Conservation (phyloP, 1,140 invertebrate species). For the Acromyrmex charruanus region DNA sequence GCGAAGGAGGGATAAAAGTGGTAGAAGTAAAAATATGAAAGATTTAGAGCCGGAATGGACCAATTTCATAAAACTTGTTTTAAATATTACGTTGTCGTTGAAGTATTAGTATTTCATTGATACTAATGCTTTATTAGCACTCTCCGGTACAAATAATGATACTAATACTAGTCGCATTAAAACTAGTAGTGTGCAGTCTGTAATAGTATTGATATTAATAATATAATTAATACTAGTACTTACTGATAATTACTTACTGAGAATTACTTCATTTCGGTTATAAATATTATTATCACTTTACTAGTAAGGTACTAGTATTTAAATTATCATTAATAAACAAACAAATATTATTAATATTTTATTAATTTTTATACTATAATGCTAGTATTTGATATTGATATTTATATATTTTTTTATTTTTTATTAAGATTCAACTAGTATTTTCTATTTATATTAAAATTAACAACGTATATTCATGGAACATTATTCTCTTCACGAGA, state of each 20-base stretch:
- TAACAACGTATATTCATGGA: background rate
- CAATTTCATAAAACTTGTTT: slow-evolving; percentile 42
- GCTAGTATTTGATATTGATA: background rate
- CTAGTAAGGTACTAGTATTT: slow-evolving; percentile 7
- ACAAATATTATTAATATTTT: background rate
- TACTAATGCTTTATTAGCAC: background rate
- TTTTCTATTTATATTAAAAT: slow-evolving; percentile 4
- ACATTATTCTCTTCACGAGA: background rate
- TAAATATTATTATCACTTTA: background rate
- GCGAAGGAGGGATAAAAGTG: slow-evolving; percentile 7
- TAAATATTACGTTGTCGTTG: slow-evolving; percentile 1
- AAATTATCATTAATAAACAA: background rate
- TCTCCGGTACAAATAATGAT: background rate
- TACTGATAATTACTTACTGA: background rate
- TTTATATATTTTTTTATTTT: background rate
- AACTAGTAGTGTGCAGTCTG: background rate
- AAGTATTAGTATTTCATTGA: background rate
- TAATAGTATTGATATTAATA: background rate
- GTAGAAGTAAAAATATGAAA: slow-evolving; percentile 14
- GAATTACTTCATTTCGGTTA: background rate
- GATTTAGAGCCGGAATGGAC: slow-evolving; percentile 41
- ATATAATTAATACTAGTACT: background rate
- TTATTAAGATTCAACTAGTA: background rate
- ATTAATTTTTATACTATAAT: background rate
- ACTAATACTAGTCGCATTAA: background rate